These are phyloP conservation scores for Phenganax marumi DNA, from an alignment of 92 coral and sea anemone species.

Conservation along the genomic window DNA sequence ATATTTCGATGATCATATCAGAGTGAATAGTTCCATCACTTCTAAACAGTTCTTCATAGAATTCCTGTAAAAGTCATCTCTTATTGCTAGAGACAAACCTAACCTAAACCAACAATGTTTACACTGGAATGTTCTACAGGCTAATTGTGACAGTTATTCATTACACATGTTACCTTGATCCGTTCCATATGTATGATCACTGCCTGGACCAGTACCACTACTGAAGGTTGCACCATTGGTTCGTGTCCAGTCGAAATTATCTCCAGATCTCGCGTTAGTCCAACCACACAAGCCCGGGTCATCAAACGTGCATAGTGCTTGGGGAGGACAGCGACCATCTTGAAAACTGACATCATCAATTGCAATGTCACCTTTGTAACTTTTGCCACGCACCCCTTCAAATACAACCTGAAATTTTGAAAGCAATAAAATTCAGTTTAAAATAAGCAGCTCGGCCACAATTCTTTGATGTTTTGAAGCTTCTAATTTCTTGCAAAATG, in stretches of 20 bases:
- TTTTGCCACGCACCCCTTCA: conserved; percentile 79
- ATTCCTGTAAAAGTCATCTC: too few relatives aligned
- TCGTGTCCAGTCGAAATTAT: conserved; percentile 94
- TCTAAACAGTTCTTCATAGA: too few relatives aligned
- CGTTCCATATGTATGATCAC: conserved; percentile 82
- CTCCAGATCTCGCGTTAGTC: conserved; percentile 73
- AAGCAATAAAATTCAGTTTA: neutral
- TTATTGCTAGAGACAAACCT: too few relatives aligned
- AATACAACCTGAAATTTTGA: conserved; percentile 66
- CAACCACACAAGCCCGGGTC: conserved; percentile 79
- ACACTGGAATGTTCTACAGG: neutral
- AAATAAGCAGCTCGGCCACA: too few relatives aligned
- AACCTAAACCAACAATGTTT: too few relatives aligned
- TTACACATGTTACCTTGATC: conserved; percentile 54
- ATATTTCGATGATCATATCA: neutral
- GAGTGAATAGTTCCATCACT: too few relatives aligned
- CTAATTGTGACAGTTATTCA: neutral
- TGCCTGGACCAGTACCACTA: conserved; percentile 80
- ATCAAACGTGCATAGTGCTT: conserved; percentile 77
- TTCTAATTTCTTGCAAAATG: too few relatives aligned
- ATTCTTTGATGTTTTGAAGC: too few relatives aligned
- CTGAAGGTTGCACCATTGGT: conserved; percentile 85
- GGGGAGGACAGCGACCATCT: conserved; percentile 81
- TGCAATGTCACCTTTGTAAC: conserved; percentile 91
- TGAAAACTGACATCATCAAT: conserved; percentile 79